phyloP scores from a whole-genome alignment of 2,888 invertebrate genomes.

The Timema podura region DNA sequence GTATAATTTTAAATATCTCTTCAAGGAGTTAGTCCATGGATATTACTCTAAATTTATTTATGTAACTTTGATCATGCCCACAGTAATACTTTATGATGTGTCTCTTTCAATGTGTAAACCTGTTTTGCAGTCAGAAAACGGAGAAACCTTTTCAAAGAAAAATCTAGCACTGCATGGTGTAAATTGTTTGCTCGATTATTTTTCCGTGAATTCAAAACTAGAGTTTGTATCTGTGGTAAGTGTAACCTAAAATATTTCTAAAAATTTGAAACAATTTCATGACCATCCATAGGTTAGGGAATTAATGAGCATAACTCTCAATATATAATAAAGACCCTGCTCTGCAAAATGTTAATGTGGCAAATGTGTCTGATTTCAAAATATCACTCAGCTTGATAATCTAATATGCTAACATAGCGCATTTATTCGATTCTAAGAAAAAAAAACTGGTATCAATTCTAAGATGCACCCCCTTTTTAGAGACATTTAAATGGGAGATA shows the following conservation, averaged over 20 bases:
- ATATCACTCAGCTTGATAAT: no score
- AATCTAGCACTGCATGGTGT: conserved; percentile 64
- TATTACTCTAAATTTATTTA: no score
- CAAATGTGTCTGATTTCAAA: no score
- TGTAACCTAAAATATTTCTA: conserved; percentile 25
- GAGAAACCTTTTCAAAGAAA: conserved; percentile 54
- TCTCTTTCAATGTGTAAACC: conserved; percentile 68
- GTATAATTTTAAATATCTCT: no score
- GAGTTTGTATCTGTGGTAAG: conserved; percentile 70
- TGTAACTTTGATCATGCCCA: conserved; percentile 55
- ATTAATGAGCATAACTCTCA: no score
- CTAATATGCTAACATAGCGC: no score
- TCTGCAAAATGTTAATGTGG: background rate
- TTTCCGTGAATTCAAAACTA: conserved; percentile 59
- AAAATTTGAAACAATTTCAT: background rate
- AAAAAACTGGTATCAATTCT: no score
- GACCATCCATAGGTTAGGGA: background rate
- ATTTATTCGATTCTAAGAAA: no score
- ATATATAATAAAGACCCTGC: background rate
- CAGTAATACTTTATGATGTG: conserved; percentile 65
- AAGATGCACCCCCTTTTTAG: no score
- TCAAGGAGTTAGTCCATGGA: no score
- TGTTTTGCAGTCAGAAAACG: conserved; percentile 49
- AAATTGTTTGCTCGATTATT: conserved; percentile 60
- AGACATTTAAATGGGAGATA: no score